A percentile compares a stretch with the other conserved stretches of the same genome.
phyloP scores from a whole-genome alignment of 2,797 vertebrate genomes.

The Lepilemur ruficaudatus region DNA sequence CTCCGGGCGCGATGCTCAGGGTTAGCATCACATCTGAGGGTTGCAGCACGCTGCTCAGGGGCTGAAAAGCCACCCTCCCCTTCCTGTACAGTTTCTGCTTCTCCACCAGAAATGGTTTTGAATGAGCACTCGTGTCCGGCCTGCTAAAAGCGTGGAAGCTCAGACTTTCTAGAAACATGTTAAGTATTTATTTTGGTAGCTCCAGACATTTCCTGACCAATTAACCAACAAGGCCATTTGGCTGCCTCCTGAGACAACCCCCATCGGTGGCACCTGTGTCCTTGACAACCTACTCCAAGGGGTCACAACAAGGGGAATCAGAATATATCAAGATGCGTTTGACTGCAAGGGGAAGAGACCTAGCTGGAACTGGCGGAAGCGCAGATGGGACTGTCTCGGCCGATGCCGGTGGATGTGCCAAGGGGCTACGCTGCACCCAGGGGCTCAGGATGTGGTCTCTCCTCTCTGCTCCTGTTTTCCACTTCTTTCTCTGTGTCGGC shows the following conservation, averaged over 20 bases:
- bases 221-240: accelerated
- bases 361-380: not conserved
- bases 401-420: not conserved
- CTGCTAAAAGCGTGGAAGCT: not conserved
- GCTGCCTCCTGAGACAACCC: not conserved
- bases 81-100: accelerated
- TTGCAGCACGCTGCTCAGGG: not conserved
- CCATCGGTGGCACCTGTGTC: accelerated
- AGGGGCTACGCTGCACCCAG: too few relatives aligned
- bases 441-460: not conserved
- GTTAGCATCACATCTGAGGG: too few relatives aligned
- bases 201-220: not conserved
- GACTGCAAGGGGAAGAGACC: not conserved
- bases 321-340: not conserved
- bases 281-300: not conserved
- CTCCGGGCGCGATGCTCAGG: too few relatives aligned
- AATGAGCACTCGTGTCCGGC: accelerated
- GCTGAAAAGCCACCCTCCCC: accelerated
- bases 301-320: accelerated
- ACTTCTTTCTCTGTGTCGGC: not conserved
- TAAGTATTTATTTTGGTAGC: not conserved
- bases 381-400: not conserved
- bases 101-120: not conserved
- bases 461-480: not conserved
- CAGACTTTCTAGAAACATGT: not conserved